A percentile compares a stretch with the other conserved stretches of the same genome.
Evolutionary conservation across 1,140 invertebrate species (phyloP).

Genomic region (Lepidurus packardi): DNA sequence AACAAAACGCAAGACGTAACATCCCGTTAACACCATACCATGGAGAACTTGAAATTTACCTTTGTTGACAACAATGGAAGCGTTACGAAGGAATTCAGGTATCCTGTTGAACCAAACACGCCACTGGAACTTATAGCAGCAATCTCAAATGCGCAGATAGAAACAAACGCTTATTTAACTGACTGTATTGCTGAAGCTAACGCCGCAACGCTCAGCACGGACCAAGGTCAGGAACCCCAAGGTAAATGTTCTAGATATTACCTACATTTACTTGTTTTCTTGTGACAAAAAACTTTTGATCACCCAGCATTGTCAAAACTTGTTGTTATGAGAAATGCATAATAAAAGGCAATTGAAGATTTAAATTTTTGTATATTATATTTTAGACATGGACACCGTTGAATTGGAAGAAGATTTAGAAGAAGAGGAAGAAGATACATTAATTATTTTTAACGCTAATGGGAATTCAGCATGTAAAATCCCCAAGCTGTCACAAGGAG

Average conservation of each 20-base stretch:
- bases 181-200: not conserved
- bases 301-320: no score
- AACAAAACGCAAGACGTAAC: not conserved
- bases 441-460: not conserved
- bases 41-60: slow-evolving; percentile 1
- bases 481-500: not conserved
- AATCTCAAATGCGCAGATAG: not conserved
- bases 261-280: not conserved
- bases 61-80: not conserved
- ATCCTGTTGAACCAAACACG: not conserved
- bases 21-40: not conserved
- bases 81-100: not conserved
- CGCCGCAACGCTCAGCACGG: not conserved
- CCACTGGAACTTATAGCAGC: not conserved
- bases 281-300: not conserved
- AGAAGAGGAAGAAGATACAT: not conserved
- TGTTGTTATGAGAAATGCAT: no score
- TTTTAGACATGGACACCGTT: not conserved
- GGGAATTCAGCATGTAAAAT: not conserved
- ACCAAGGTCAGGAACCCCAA: slow-evolving; percentile 26
- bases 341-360: no score
- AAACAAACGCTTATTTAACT: not conserved
- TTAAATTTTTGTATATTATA: not conserved
- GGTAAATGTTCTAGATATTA: slow-evolving; percentile 42
- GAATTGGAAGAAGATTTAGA: not conserved